A percentile compares a stretch with the other conserved stretches of the same genome.
phyloP scores from a whole-genome alignment of 2,113 vertebrate species.

The Rana temporaria region DNA sequence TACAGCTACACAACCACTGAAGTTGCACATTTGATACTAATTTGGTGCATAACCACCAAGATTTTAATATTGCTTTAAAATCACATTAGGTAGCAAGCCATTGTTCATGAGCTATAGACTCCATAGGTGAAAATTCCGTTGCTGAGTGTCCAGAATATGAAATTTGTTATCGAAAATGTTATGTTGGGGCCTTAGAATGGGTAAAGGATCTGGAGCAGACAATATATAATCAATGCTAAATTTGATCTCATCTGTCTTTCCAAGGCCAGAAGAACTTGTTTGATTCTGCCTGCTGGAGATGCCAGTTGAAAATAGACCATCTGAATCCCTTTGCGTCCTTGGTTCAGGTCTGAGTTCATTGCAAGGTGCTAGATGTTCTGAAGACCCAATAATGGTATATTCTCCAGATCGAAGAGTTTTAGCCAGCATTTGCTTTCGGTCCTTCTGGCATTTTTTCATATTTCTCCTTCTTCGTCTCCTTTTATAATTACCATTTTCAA shows the following conservation, averaged over 20 bases:
- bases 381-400: not conserved
- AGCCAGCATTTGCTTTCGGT: slow-evolving; percentile 56
- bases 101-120: slow-evolving; percentile 46
- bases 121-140: slow-evolving; percentile 85
- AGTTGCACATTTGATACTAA: too few relatives aligned
- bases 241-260: slow-evolving; percentile 89
- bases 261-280: slow-evolving; percentile 63
- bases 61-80: not conserved
- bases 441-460: slow-evolving; percentile 79
- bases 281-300: slow-evolving; percentile 67
- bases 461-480: slow-evolving; percentile 85
- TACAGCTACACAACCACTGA: too few relatives aligned
- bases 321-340: slow-evolving; percentile 62
- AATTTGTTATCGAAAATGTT: slow-evolving; percentile 68
- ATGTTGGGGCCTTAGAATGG: slow-evolving; percentile 73
- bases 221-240: slow-evolving; percentile 99
- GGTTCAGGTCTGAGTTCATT: slow-evolving; percentile 63
- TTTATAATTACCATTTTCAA: slow-evolving; percentile 95
- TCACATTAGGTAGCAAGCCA: not conserved
- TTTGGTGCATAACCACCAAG: too few relatives aligned
- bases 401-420: slow-evolving; percentile 49
- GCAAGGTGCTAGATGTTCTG: slow-evolving; percentile 54
- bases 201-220: slow-evolving; percentile 84
- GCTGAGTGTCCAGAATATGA: slow-evolving; percentile 77
- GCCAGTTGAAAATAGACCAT: slow-evolving; percentile 71